Conservation (phyloP, 2,888 invertebrate genomes). For the Apotomis turbidana region DNA sequence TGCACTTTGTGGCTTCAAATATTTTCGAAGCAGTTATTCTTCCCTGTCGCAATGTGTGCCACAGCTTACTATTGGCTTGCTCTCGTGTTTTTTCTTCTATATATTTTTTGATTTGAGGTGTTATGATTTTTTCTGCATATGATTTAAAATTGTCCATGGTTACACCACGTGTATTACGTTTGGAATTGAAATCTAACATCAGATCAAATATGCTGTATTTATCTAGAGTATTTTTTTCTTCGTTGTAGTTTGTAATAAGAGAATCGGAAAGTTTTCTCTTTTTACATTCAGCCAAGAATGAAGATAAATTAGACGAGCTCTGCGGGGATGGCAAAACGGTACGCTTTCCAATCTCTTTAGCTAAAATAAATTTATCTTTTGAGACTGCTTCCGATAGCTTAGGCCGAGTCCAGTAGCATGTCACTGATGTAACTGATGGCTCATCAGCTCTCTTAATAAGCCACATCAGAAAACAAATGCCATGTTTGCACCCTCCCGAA, state of each 20-base stretch:
- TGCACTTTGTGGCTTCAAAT: background rate
- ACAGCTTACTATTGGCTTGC: constrained; percentile 1
- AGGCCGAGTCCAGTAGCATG: too few relatives aligned
- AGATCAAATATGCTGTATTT: constrained; percentile 4
- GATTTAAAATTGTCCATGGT: background rate
- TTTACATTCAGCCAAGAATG: background rate
- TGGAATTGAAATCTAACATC: background rate
- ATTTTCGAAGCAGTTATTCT: constrained; percentile 1
- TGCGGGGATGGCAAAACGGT: background rate
- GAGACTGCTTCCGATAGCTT: background rate
- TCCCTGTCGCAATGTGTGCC: constrained; percentile 5
- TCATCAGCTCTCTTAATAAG: too few relatives aligned
- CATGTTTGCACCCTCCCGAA: background rate
- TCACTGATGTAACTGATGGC: too few relatives aligned
- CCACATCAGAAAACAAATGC: too few relatives aligned
- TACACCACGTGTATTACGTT: background rate
- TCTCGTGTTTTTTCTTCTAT: background rate
- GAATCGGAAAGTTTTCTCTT: background rate
- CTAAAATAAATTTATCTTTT: background rate
- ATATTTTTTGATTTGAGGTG: background rate
- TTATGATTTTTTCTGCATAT: background rate
- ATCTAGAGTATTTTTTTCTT: background rate
- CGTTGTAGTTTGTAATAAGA: background rate
- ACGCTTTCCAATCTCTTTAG: background rate
- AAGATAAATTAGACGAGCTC: background rate